phyloP scores from a whole-genome alignment of 2,888 invertebrate genomes.

The Leptura quadrifasciata region DNA sequence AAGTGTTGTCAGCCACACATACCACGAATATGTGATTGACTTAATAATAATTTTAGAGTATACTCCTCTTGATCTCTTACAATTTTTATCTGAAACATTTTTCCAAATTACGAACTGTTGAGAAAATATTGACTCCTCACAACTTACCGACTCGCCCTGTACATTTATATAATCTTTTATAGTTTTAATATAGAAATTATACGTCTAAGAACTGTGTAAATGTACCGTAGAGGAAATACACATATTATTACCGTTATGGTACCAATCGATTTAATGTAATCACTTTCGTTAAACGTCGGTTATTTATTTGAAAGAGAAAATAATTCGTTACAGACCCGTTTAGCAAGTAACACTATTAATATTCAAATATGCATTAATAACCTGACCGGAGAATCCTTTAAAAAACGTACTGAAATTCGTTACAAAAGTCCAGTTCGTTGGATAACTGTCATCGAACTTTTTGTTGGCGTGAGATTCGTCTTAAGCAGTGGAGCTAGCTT shows the following conservation, averaged over 20 bases:
- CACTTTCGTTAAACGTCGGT: constrained; percentile 31
- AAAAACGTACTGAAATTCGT: constrained; percentile 33
- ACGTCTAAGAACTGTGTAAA: neutral
- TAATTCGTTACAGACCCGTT: constrained; percentile 29
- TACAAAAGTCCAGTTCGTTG: constrained; percentile 25
- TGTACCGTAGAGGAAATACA: neutral
- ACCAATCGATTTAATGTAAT: neutral
- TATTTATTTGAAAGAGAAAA: constrained; percentile 28
- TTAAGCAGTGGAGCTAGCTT: neutral
- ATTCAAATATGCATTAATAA: constrained; percentile 12
- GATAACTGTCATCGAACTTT: constrained; percentile 28
- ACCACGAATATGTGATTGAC: no score
- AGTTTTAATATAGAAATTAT: neutral
- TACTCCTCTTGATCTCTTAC: no score
- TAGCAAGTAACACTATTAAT: constrained; percentile 17
- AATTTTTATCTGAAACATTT: no score
- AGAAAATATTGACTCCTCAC: no score
- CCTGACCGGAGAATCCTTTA: constrained; percentile 4
- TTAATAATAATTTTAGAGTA: no score
- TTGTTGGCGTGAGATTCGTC: neutral
- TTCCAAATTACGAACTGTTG: no score
- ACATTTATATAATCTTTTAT: no score
- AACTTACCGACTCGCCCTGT: no score
- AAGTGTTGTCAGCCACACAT: no score
- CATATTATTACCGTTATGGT: neutral